Percentiles rank a stretch among this genome's conserved stretches.
phyloP scores from a whole-genome alignment of 2,888 invertebrate species.

The Hirtodrosophila histrioides region DNA sequence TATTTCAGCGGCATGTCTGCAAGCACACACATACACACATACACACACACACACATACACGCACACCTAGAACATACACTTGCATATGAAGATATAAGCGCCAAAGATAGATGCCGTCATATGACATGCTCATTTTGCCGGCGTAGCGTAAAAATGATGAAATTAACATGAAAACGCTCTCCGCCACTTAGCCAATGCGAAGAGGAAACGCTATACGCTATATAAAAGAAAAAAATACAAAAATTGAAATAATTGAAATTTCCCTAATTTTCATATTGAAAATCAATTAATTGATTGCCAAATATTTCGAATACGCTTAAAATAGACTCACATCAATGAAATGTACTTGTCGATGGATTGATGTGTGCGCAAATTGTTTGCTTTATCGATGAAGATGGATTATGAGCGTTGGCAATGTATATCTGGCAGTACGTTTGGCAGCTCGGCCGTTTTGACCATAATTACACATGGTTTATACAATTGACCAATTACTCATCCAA shows the following conservation, averaged over 20 bases:
- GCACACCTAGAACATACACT: conserved; percentile 5
- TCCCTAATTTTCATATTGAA: conserved; percentile 58
- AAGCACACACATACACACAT: conserved; percentile 30
- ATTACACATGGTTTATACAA: conserved; percentile 37
- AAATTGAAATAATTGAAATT: conserved; percentile 15
- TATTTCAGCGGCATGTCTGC: conserved; percentile 76
- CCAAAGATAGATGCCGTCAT: conserved; percentile 62
- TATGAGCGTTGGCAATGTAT: conserved; percentile 57
- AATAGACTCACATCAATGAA: conserved; percentile 54
- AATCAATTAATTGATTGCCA: conserved; percentile 77
- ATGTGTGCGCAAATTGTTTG: conserved; percentile 70
- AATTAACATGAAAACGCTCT: conserved; percentile 69
- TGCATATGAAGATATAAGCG: conserved; percentile 49
- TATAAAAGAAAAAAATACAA: conserved; percentile 30
- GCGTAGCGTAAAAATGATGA: conserved; percentile 71
- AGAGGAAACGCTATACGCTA: conserved; percentile 56
- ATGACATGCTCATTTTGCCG: conserved; percentile 75
- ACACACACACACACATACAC: conserved; percentile 18
- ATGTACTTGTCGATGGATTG: conserved; percentile 70
- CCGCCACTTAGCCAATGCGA: conserved; percentile 32
- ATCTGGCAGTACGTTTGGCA: conserved; percentile 10
- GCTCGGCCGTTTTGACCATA: conserved; percentile 23
- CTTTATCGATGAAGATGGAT: conserved; percentile 78
- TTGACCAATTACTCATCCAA: conserved; percentile 68
- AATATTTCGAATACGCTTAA: conserved; percentile 51